phyloP scores from a whole-genome alignment of 2,888 invertebrate genomes.

The Lasioglossum zephyrum region DNA sequence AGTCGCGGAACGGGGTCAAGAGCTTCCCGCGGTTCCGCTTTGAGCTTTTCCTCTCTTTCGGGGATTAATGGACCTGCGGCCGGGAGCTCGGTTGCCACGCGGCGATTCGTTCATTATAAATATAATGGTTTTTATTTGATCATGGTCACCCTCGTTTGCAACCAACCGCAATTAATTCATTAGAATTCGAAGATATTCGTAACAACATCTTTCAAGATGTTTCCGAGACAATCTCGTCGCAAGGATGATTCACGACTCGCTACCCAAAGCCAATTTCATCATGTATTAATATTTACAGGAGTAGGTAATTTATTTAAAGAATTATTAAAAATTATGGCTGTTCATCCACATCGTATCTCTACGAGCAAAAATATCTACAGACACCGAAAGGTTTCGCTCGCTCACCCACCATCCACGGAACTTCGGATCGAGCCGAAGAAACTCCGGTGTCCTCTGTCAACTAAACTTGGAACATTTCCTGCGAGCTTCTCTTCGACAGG shows the following conservation, averaged over 20 bases:
- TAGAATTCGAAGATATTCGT: too few relatives aligned
- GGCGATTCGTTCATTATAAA: neutral
- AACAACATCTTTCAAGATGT: too few relatives aligned
- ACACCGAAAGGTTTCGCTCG: neutral
- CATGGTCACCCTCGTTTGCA: too few relatives aligned
- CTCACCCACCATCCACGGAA: neutral
- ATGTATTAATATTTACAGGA: too few relatives aligned
- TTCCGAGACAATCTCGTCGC: neutral
- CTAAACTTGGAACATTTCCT: neutral
- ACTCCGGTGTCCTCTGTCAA: neutral
- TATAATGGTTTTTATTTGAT: too few relatives aligned
- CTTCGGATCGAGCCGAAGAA: neutral
- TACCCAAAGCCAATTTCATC: neutral
- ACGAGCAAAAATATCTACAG: neutral
- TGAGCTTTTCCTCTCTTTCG: slow-evolving; percentile 36
- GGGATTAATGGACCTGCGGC: slow-evolving; percentile 45
- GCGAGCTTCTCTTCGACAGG: neutral
- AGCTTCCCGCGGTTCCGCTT: slow-evolving; percentile 44
- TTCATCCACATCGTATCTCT: neutral
- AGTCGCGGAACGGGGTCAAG: slow-evolving; percentile 53
- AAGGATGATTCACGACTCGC: neutral
- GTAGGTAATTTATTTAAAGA: too few relatives aligned
- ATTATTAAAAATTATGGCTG: neutral
- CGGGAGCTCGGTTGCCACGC: slow-evolving; percentile 19
- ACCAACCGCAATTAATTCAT: too few relatives aligned